Base-by-base conservation (phyloP, 2,888 invertebrate genomes). In the Caenorhabditis angaria region DNA sequence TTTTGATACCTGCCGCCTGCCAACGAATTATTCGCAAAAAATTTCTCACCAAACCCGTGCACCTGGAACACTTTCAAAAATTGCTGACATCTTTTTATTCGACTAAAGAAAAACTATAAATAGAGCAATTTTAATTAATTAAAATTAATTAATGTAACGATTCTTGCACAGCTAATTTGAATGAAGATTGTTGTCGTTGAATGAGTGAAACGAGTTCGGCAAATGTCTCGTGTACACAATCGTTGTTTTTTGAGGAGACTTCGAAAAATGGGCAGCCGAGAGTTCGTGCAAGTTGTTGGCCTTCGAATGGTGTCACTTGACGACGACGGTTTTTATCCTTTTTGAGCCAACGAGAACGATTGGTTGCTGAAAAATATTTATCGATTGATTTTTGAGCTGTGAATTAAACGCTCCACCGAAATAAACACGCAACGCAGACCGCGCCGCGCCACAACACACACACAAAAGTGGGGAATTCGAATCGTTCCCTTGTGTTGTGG, bases 181-280 rank as follows among this genome's bases (percentile, higher is more conserved):
- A 70, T 4, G 35, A 56, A 48, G 41, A 32, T 25, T 72, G 65
- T 27, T 68, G 67, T 22, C 65, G 64, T 48, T 69, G 65, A 63
- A 73, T 53, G 35, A 73, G 20, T 41, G 57, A 47, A 18, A 73
- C 65, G 4, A 73, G 69, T 56, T 73, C 69, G n/a, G 60, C 48
- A 22, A 73, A 73, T 10, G 67, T 62, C 41, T 79, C 76, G 53
- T 75, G 65, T 8, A 79, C 78, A 41, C 69, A 63, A 55, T 79
- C 78, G 58, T 79, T 79, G 24, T 53, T 27, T 50, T 79, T 79
- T 0, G 76, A 65, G 12, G 78, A 79, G 0, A 79, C 76, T 56
- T 79, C 78, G 18, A 74, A 50, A 50, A 79, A 79, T 12, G 78
- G 76, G 28, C 74, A 70, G 0, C 58, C 63, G 24, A 77, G 28